Conservation (phyloP, 2,888 invertebrate genomes). For the Agrypnus murinus region DNA sequence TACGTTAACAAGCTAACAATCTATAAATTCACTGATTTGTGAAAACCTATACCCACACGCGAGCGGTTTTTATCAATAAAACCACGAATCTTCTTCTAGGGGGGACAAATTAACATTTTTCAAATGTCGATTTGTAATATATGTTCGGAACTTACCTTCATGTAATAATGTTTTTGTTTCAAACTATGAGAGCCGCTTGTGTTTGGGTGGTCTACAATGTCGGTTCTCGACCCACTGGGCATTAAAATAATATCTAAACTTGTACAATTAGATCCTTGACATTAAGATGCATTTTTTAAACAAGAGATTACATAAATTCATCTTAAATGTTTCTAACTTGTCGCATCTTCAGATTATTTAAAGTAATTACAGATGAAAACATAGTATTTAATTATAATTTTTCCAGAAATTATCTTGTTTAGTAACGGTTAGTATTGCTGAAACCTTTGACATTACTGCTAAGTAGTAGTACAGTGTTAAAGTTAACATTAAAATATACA, state of each 20-base stretch:
- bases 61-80: slow-evolving; percentile 52
- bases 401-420: slow-evolving; percentile 5
- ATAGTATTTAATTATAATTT: slow-evolving; percentile 14
- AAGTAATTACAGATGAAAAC: slow-evolving; percentile 24
- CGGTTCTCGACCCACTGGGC: slow-evolving; percentile 43
- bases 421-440: slow-evolving; percentile 10
- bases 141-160: slow-evolving; percentile 40
- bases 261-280: slow-evolving; percentile 48
- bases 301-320: too few species aligned
- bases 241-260: slow-evolving; percentile 44
- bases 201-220: slow-evolving; percentile 53
- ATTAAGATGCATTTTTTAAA: slow-evolving; percentile 35
- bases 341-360: neutral
- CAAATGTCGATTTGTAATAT: slow-evolving; percentile 49
- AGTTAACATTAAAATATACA: slow-evolving; percentile 16
- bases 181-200: slow-evolving; percentile 30
- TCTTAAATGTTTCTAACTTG: too few species aligned
- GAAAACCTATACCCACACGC: slow-evolving; percentile 52
- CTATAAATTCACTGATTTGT: slow-evolving; percentile 54
- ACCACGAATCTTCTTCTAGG: slow-evolving; percentile 23
- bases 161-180: slow-evolving; percentile 43
- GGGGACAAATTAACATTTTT: slow-evolving; percentile 52
- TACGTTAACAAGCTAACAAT: slow-evolving; percentile 53
- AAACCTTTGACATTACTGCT: slow-evolving; percentile 10
- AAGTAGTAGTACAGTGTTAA: neutral